Evolutionary conservation across 2,888 invertebrate species (phyloP).

Genomic region (Belgica antarctica): DNA sequence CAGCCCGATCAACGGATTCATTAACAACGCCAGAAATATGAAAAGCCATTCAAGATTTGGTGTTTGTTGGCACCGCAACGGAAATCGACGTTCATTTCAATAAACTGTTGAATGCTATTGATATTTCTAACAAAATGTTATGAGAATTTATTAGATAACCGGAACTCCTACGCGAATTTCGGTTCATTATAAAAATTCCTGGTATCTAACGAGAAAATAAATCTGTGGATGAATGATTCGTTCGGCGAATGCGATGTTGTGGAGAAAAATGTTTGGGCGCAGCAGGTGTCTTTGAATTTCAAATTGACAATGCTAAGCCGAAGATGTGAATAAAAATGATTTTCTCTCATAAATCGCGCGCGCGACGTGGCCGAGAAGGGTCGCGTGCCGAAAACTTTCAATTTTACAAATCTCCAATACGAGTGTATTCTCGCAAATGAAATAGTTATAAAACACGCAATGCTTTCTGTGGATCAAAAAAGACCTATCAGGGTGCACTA

Average conservation of each 20-base stretch:
- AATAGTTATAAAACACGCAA: slow-evolving; percentile 19
- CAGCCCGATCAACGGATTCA: slow-evolving; percentile 4
- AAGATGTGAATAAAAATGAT: not conserved
- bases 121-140: not conserved
- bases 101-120: not conserved
- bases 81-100: slow-evolving; percentile 2
- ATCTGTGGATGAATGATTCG: slow-evolving; percentile 1
- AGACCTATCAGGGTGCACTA: not conserved
- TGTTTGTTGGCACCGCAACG: slow-evolving; percentile 25
- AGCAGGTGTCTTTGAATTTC: slow-evolving; percentile 19
- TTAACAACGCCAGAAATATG: slow-evolving; percentile 12
- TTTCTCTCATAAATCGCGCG: not conserved
- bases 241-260: not conserved
- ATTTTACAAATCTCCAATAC: not conserved
- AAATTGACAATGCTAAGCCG: not conserved
- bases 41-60: not conserved
- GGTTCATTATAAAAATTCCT: not conserved
- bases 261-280: not conserved
- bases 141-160: slow-evolving; percentile 16
- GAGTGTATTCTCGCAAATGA: not conserved
- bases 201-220: not conserved
- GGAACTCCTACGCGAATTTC: slow-evolving; percentile 4
- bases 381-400: slow-evolving; percentile 32
- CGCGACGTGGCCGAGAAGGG: not conserved
- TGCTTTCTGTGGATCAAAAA: not conserved